Percentiles rank a stretch among this genome's conserved stretches.
These are phyloP conservation scores for Tipula confusa DNA, from an alignment of 2,888 invertebrate species.

Conservation along the genomic window DNA sequence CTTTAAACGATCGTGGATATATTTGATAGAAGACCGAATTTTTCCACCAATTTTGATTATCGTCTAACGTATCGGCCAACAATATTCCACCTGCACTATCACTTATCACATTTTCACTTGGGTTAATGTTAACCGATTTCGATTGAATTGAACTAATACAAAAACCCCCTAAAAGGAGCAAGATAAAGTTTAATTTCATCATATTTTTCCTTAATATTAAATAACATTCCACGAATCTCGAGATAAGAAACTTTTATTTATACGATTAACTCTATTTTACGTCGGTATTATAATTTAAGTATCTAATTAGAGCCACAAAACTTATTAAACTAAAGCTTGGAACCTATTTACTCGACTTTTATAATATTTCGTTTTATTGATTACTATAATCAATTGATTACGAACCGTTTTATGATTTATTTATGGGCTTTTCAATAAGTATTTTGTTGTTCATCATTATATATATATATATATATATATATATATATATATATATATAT, in stretches of 20 bases:
- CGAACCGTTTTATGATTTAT: neutral
- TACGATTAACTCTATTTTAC: neutral
- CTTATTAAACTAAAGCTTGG: neutral
- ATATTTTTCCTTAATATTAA: neutral
- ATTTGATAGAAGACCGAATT: conserved; percentile 72
- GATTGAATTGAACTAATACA: neutral
- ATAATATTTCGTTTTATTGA: neutral
- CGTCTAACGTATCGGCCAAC: neutral
- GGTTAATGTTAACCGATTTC: neutral
- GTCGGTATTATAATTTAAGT: too few relatives aligned
- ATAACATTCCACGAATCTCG: neutral
- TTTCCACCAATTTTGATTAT: conserved; percentile 66
- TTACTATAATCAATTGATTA: neutral
- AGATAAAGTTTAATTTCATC: neutral
- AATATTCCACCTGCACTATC: neutral
- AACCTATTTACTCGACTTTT: neutral
- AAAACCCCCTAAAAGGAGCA: neutral
- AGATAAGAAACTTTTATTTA: neutral
- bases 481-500: too few relatives aligned
- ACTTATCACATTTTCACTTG: neutral
- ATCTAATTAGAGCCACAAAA: neutral
- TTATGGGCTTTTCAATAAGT: neutral
- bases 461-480: too few relatives aligned
- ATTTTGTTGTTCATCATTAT: neutral
- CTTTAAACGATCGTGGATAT: conserved; percentile 70